phyloP scores from a whole-genome alignment of 1,140 invertebrate genomes.

The Heliconius himera region DNA sequence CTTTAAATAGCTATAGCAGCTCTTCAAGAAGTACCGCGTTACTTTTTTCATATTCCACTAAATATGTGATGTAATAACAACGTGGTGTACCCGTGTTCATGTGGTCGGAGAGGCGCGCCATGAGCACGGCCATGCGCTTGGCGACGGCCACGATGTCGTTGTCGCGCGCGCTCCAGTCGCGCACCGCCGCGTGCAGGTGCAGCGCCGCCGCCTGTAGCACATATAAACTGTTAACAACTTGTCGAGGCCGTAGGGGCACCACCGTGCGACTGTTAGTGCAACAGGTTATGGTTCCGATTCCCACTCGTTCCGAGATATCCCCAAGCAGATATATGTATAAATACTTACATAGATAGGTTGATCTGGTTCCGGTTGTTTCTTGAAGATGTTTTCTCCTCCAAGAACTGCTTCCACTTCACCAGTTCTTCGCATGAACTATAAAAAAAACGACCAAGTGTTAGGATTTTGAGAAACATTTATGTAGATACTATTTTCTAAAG shows the following conservation, averaged over 20 bases:
- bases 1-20: too few species aligned
- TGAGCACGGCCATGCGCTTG: slow-evolving; percentile 98
- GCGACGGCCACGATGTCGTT: slow-evolving; percentile 99
- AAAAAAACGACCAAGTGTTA: slow-evolving; percentile 2
- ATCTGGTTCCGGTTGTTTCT: slow-evolving; percentile 93
- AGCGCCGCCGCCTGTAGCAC: slow-evolving; percentile 94
- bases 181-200: slow-evolving; percentile 97
- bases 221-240: too few species aligned
- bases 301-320: too few species aligned
- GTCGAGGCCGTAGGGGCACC: too few species aligned
- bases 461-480: too few species aligned
- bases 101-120: slow-evolving; percentile 96
- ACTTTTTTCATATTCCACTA: too few species aligned
- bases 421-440: slow-evolving; percentile 63
- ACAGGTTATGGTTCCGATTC: too few species aligned
- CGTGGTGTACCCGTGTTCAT: slow-evolving; percentile 56
- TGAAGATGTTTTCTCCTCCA: slow-evolving; percentile 93
- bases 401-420: slow-evolving; percentile 63
- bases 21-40: too few species aligned
- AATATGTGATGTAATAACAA: too few species aligned
- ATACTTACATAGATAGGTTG: slow-evolving; percentile 96
- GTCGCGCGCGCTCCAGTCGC: slow-evolving; percentile 99
- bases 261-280: too few species aligned
- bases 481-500: too few species aligned
- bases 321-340: not conserved